These are phyloP conservation scores for Carcharodon carcharias DNA, from an alignment of 2,797 vertebrate genomes.

Conservation along the genomic window DNA sequence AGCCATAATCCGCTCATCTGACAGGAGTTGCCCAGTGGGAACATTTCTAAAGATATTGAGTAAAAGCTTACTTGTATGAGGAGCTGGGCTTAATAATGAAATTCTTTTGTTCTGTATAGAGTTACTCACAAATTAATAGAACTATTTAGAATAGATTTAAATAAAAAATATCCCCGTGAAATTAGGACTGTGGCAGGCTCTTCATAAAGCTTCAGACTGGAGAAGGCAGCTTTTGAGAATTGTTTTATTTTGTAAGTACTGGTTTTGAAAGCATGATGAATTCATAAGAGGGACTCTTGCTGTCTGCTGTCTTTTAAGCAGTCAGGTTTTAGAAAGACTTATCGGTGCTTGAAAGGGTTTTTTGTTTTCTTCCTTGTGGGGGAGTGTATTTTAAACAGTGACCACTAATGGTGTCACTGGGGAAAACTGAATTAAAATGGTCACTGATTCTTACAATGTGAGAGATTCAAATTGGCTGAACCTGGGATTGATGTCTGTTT, in stretches of 20 bases:
- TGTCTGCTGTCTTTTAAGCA: background rate
- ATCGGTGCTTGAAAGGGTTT: background rate
- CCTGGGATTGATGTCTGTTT: background rate
- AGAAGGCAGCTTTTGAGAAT: background rate
- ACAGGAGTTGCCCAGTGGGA: conserved; percentile 33
- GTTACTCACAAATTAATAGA: conserved; percentile 30
- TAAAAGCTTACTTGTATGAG: conserved; percentile 27
- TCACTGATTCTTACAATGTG: background rate
- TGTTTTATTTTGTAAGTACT: background rate
- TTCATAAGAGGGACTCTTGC: background rate
- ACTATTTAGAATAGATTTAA: conserved; percentile 32
- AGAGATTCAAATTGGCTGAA: background rate
- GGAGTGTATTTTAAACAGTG: background rate
- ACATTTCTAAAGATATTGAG: conserved; percentile 36
- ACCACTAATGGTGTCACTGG: no score
- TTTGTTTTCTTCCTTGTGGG: background rate
- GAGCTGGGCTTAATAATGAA: conserved; percentile 22
- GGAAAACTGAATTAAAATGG: background rate
- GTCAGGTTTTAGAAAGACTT: background rate
- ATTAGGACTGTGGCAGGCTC: background rate
- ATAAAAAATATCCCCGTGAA: background rate
- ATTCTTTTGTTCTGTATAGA: conserved; percentile 23
- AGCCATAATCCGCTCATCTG: conserved; percentile 35
- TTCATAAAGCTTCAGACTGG: background rate
- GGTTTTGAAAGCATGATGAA: background rate